Evolutionary conservation across 2,797 vertebrate genomes (phyloP).

Genomic region (Petrocephalus schoutedeni): DNA sequence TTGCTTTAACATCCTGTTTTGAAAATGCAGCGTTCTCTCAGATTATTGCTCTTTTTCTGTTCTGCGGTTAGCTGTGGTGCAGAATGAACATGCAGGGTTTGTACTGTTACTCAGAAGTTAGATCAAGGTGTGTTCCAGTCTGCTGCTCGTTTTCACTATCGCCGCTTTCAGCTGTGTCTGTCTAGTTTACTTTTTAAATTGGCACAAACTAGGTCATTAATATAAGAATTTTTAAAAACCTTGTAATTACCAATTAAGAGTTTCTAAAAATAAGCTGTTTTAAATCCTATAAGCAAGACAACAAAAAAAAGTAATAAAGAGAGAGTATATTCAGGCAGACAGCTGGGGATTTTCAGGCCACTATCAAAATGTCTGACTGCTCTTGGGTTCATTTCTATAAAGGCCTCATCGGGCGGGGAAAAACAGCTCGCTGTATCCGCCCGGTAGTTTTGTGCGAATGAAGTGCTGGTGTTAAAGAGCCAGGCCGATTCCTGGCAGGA

Average conservation of each 20-base stretch:
- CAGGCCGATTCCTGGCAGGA: conserved; percentile 12
- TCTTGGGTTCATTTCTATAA: not conserved
- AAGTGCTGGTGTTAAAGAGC: conserved; percentile 2
- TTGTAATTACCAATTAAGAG: not conserved
- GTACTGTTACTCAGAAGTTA: not conserved
- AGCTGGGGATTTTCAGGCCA: not conserved
- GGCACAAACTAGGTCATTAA: not conserved
- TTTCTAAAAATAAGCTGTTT: not conserved
- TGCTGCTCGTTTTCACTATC: not conserved
- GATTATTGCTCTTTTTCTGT: not conserved
- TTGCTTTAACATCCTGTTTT: not conserved
- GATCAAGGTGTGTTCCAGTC: not conserved
- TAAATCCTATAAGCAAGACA: not conserved
- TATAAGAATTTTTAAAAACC: not conserved
- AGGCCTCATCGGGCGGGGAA: not conserved
- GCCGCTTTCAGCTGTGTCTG: not conserved
- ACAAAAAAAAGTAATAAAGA: not conserved
- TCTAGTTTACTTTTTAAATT: not conserved
- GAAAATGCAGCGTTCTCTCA: not conserved
- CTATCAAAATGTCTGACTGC: not conserved
- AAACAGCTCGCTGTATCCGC: conserved; percentile 12
- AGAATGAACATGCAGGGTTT: not conserved
- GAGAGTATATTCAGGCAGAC: not conserved
- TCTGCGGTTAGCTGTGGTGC: not conserved
- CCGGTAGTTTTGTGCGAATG: not conserved